Percentiles rank a stretch among this genome's conserved stretches.
phyloP scores from a whole-genome alignment of 2,113 vertebrate genomes.

The Phrynocephalus versicolor region DNA sequence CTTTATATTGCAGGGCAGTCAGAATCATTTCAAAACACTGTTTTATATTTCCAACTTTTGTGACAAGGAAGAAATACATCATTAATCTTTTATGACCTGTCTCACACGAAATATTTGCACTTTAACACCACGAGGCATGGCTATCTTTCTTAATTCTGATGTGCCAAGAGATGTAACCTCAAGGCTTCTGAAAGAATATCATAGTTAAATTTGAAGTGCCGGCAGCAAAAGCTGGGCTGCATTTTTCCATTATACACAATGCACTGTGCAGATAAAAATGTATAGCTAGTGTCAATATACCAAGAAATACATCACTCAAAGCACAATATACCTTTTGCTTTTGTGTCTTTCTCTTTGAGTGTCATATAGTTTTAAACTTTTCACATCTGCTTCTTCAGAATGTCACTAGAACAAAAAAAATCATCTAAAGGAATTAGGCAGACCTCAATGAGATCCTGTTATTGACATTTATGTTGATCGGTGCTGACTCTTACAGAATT shows the following conservation, averaged over 20 bases:
- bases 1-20: constrained; percentile 11
- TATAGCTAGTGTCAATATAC: constrained; percentile 7
- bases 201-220: not conserved
- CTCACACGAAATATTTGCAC: constrained; percentile 7
- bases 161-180: constrained; percentile 14
- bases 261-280: constrained; percentile 1
- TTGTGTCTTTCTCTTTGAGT: constrained; percentile 27
- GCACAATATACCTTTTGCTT: not conserved
- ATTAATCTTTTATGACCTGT: constrained; percentile 56
- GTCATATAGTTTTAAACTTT: constrained; percentile 59
- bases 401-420: constrained; percentile 68
- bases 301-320: constrained; percentile 21
- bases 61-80: constrained; percentile 40
- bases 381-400: constrained; percentile 69
- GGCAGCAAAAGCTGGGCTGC: not conserved
- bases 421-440: constrained; percentile 73
- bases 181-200: constrained; percentile 13
- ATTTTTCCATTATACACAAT: constrained; percentile 30
- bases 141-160: constrained; percentile 28
- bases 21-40: constrained; percentile 41
- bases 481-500: constrained; percentile 80
- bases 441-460: constrained; percentile 67
- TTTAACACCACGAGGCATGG: constrained; percentile 19
- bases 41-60: constrained; percentile 44
- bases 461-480: constrained; percentile 79